Percentiles rank a stretch among this genome's conserved stretches.
phyloP scores from a whole-genome alignment of 2,113 vertebrate species.

The Vombatus ursinus region DNA sequence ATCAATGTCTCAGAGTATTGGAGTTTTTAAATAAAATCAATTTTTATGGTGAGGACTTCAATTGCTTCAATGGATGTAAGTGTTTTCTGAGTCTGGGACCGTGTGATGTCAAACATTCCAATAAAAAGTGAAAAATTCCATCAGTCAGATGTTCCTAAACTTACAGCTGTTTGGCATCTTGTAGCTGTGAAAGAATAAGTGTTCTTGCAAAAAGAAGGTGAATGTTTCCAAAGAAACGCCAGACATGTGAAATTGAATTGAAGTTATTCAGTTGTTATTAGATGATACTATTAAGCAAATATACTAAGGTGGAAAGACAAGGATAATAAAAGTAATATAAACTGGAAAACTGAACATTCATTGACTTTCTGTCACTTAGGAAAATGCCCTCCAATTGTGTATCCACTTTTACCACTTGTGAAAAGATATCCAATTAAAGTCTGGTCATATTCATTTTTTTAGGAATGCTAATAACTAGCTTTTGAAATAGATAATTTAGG shows the following conservation, averaged over 20 bases:
- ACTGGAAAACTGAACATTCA: neutral
- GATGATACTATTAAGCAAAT: neutral
- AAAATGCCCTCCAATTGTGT: neutral
- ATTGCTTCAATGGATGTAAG: neutral
- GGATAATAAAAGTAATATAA: neutral
- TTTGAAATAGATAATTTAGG: constrained; percentile 26
- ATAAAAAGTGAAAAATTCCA: neutral
- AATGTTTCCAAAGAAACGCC: neutral
- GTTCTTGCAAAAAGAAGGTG: neutral
- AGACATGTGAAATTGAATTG: neutral
- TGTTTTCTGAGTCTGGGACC: neutral
- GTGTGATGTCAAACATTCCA: neutral
- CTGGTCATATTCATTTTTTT: neutral
- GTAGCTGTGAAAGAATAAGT: neutral
- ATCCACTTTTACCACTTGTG: constrained; percentile 9
- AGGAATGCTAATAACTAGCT: neutral
- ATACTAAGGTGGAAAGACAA: constrained; percentile 12
- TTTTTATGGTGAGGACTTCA: neutral
- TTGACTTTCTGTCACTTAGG: neutral
- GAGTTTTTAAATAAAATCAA: neutral
- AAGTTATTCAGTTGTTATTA: neutral
- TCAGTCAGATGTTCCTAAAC: neutral
- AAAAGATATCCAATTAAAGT: neutral
- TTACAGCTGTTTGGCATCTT: neutral
- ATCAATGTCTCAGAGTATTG: neutral